A percentile compares a stretch with the other conserved stretches of the same genome.
Evolutionary conservation across 2,113 vertebrate species (phyloP).

Genomic region (Silurus meridionalis): DNA sequence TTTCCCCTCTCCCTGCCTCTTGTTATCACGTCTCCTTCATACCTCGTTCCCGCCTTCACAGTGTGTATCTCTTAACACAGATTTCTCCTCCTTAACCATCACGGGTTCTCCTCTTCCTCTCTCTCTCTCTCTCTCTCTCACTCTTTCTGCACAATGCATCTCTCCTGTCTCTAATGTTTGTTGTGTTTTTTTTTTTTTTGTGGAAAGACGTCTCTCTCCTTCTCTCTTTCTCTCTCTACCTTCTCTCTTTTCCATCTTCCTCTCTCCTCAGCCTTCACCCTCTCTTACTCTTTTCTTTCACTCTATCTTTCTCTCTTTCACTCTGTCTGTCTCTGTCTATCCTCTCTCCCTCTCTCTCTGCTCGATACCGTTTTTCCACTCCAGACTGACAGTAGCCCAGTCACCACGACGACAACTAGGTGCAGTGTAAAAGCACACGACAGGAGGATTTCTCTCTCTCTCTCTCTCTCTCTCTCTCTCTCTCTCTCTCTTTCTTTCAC

Average conservation of each 20-base stretch:
- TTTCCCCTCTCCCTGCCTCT: constrained; percentile 6
- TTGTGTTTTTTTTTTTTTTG: too few species aligned
- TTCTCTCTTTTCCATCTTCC: constrained; percentile 2
- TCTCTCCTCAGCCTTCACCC: background rate
- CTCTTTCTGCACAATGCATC: background rate
- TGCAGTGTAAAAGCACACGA: constrained; percentile 38
- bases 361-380: constrained; percentile 15
- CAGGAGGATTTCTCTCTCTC: constrained; percentile 26
- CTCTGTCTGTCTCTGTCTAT: constrained; percentile 6
- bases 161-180: background rate
- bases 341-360: constrained; percentile 14
- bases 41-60: background rate
- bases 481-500: background rate
- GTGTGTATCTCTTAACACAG: constrained; percentile 3
- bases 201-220: background rate
- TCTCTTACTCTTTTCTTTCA: background rate
- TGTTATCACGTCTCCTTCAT: constrained; percentile 19
- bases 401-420: constrained; percentile 54
- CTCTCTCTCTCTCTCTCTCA: background rate
- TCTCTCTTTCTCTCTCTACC: background rate
- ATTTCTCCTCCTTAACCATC: constrained; percentile 29
- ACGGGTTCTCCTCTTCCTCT: constrained; percentile 16
- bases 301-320: background rate
- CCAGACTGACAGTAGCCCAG: constrained; percentile 44
- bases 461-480: background rate